Percentiles rank a stretch among this genome's conserved stretches.
These are phyloP conservation scores for Psittacus erithacus DNA, from an alignment of 2,113 vertebrate genomes.

Conservation along the genomic window DNA sequence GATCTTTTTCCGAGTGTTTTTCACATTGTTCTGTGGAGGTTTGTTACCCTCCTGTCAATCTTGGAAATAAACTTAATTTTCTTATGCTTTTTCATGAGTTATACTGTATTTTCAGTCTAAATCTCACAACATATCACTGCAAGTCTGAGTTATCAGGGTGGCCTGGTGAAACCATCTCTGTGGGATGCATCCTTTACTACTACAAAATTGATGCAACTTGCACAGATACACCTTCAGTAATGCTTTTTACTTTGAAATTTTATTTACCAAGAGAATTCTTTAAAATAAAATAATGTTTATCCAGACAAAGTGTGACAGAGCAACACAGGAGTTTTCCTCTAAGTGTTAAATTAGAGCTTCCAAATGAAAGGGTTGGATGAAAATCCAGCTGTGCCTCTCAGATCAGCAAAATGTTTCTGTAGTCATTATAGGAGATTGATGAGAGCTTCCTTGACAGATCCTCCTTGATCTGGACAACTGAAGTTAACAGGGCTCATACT, in stretches of 20 bases:
- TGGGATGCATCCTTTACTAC: not conserved
- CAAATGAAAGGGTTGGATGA: conserved; percentile 54
- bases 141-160: not conserved
- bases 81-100: not conserved
- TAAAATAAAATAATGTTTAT: not conserved
- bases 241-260: not conserved
- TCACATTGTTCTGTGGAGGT: not conserved
- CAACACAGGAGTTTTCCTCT: conserved; percentile 25
- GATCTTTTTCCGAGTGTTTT: not conserved
- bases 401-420: conserved; percentile 52
- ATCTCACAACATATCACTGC: not conserved
- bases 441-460: conserved; percentile 59
- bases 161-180: not conserved
- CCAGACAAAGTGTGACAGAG: conserved; percentile 35
- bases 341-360: conserved; percentile 56
- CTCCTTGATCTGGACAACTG: conserved; percentile 46
- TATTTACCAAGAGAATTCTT: conserved; percentile 30
- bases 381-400: conserved; percentile 66
- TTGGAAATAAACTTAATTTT: not conserved
- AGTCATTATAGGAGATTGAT: conserved; percentile 58
- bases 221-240: not conserved
- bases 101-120: not conserved
- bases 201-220: conserved; percentile 18
- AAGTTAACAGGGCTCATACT: conserved; percentile 15
- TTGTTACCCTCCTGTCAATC: not conserved